A percentile compares a stretch with the other conserved stretches of the same genome.
These are phyloP conservation scores for Myrmecobius fasciatus DNA, from an alignment of 2,113 vertebrate genomes.

Conservation along the genomic window DNA sequence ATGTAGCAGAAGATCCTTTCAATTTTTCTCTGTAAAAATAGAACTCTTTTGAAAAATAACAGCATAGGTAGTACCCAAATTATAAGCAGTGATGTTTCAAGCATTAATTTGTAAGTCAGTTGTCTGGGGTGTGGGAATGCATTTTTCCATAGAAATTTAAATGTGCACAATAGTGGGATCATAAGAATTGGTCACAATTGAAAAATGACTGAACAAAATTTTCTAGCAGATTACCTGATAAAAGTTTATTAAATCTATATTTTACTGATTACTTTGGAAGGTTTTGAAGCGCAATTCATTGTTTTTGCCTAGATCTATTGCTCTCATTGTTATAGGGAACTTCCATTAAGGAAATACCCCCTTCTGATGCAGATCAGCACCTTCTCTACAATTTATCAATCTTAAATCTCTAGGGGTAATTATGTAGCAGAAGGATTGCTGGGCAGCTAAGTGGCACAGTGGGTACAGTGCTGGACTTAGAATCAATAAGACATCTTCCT, in stretches of 20 bases:
- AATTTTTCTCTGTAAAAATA: constrained; percentile 31
- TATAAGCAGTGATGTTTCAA: not conserved
- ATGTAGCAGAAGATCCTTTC: constrained; percentile 19
- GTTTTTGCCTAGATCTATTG: too few species aligned
- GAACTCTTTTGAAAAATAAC: constrained; percentile 41
- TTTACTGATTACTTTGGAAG: too few species aligned
- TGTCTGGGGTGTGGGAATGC: not conserved
- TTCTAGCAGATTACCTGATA: not conserved
- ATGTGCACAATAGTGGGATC: not conserved
- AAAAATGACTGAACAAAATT: not conserved
- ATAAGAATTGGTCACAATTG: not conserved
- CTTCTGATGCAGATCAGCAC: too few species aligned
- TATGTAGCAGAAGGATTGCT: not conserved
- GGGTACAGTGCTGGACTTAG: not conserved
- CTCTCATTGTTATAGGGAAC: too few species aligned
- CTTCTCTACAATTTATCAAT: too few species aligned
- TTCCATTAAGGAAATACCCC: too few species aligned
- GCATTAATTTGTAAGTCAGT: constrained; percentile 37
- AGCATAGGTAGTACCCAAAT: not conserved
- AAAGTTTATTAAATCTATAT: not conserved
- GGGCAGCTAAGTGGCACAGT: not conserved
- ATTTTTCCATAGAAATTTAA: constrained; percentile 12
- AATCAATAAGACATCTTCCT: not conserved
- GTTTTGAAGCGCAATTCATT: too few species aligned
- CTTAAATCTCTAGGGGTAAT: not conserved